A percentile compares a stretch with the other conserved stretches of the same genome.
Evolutionary conservation across 2,113 vertebrate species (phyloP).

Genomic region (Dromas ardeola): DNA sequence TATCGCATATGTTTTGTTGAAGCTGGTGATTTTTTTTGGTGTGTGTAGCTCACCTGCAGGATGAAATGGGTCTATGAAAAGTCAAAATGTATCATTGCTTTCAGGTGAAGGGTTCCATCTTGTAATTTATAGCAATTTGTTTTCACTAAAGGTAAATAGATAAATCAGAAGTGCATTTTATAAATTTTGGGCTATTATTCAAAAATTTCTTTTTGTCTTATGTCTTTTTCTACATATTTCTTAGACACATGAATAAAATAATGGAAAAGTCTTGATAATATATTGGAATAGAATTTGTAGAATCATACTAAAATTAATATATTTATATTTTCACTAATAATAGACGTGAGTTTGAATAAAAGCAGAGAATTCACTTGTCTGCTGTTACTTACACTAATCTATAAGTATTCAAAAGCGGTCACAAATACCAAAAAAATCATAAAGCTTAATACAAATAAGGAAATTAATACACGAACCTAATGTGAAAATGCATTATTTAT

Average conservation of each 20-base stretch:
- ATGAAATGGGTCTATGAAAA: not conserved
- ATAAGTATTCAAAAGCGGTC: not conserved
- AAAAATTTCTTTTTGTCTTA: not conserved
- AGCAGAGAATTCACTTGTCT: not conserved
- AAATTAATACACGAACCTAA: not conserved
- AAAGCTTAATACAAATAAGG: not conserved
- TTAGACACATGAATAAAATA: not conserved
- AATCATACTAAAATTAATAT: not conserved
- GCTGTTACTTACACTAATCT: not conserved
- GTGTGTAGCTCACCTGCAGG: not conserved
- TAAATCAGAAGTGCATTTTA: not conserved
- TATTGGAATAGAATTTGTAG: not conserved
- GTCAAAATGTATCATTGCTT: not conserved
- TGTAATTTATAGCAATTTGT: not conserved
- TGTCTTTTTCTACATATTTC: not conserved
- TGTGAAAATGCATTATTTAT: not conserved
- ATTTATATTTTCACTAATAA: not conserved
- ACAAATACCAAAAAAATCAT: not conserved
- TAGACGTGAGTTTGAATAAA: not conserved
- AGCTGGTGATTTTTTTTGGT: not conserved
- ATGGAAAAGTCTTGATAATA: not conserved
- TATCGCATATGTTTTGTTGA: not conserved
- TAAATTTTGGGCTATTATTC: not conserved
- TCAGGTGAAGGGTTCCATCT: not conserved
- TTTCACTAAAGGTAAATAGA: not conserved